Evolutionary conservation across 1,140 invertebrate genomes (phyloP), one percentile per base, ranked within the genome.

Genomic region (Centruroides sculpturatus): DNA sequence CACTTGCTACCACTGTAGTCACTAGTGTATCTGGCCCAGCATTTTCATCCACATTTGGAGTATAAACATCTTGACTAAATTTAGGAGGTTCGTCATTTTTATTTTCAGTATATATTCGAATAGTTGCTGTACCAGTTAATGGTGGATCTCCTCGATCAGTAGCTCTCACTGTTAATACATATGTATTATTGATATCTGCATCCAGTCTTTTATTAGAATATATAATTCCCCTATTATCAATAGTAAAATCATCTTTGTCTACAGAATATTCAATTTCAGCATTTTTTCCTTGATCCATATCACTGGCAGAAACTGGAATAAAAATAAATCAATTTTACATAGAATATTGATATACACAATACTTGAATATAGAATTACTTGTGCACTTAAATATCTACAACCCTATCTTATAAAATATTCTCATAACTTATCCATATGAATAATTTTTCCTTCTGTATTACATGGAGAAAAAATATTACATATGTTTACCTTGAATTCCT

Each of bases 11-110:
- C 0, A 94, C 92, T 11, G 91, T 95, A 8, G 91, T 94, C 0
- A 94, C 92, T 8, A 95, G 75, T 3, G 92, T 94, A 69, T 92
- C 92, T 0, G 90, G 87, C 3, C 91, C 91, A 12, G 91, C 91
- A 73, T 94, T 95, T 74, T 94, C 92, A 72, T 95, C 91, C 3
- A 94, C 90, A 75, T 94, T 95, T 0, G 92, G 91, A 2, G 91
- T 94, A 71, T 95, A 95, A 0, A 95, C 92, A 77, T 93, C 89
- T 67, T 95, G 92, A 1, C 89, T 93, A 73, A 94, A 95, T 74
- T 93, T 94, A 0, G 92, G 92, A 72, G 93, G 89, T 76, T 94
- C 92, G 70, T 95, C 92, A 73, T 95, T 95, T 75, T 92, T 93
- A 70, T 94, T 95, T 70, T 94, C 93, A 4, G 92, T 95, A 71